Base-by-base conservation (phyloP, 1,140 invertebrate species). In the Zaprionus ornatus region DNA sequence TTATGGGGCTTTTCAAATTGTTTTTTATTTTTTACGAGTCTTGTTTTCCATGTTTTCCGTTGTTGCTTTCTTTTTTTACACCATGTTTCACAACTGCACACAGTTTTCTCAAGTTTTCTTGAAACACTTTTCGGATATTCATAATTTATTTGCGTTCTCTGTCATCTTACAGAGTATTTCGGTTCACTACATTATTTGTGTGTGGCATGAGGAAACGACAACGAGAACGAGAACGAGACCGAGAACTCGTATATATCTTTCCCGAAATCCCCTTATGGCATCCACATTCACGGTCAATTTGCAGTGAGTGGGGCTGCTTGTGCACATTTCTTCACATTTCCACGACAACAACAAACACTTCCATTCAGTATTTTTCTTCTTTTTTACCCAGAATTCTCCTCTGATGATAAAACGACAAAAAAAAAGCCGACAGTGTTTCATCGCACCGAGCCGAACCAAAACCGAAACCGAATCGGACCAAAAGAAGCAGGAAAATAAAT, bases 281-380 rank as follows among this genome's bases (percentile, higher is more conserved):
- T 42, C 54, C 52, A 72, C 48, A 75, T 81, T 88, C 84, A 83
- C 75, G 84, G 85, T 81, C 84, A 90, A 90, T 88, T 90, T 81
- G 74, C 77, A 71, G 52, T 12, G 25, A 40, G 32, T 29, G 40
- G 13, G 19, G 65, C 61, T 59, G 73, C 72, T 68, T 82, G 68
- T 69, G 68, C 61, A 70, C 67, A 76, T 65, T 67, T 68, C 71
- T 60, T 50, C 50, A 52, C 65, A 68, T 77, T 62, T 40, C 55
- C 50, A 67, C 48, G 32, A 70, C 76, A 69, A 71, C 61, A 87
- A 87, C 85, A 90, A 90, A 85, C 85, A 76, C 27, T 71, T 65
- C 52, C 85, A 90, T 90, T 90, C 76, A 88, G 76, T 48, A 69
- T 42, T 65, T 57, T 40, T 40, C n/a, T 45, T 45, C n/a, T 45